Percentiles rank a stretch among this genome's conserved stretches.
Evolutionary conservation across 1,140 invertebrate genomes (phyloP).

Genomic region (Trichogramma pretiosum): DNA sequence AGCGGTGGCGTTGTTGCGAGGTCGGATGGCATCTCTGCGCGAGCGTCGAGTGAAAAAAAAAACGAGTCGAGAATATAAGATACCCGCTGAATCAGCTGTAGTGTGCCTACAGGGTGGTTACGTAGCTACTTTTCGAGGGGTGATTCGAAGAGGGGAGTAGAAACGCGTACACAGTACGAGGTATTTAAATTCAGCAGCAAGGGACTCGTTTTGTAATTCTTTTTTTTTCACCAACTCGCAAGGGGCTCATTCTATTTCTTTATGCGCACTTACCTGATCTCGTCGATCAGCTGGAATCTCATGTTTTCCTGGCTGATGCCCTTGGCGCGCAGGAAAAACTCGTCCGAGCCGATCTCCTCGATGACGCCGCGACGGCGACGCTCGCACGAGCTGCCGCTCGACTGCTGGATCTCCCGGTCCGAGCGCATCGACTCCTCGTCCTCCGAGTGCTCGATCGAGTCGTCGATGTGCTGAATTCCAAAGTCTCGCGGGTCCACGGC

Average conservation of each 20-base stretch:
- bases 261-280: constrained; percentile 74
- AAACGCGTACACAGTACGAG: too few relatives aligned
- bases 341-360: constrained; percentile 77
- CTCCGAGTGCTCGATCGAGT: constrained; percentile 24
- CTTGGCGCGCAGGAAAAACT: constrained; percentile 71
- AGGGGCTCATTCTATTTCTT: constrained; percentile 52
- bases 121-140: too few relatives aligned
- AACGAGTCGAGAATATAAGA: too few relatives aligned
- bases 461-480: background rate
- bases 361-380: constrained; percentile 53
- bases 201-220: too few relatives aligned
- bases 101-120: too few relatives aligned
- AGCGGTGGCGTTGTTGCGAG: background rate
- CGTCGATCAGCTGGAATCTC: constrained; percentile 64
- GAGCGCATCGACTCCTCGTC: constrained; percentile 34
- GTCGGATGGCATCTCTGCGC: constrained; percentile 5
- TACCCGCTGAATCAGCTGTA: too few relatives aligned
- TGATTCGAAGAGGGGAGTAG: too few relatives aligned
- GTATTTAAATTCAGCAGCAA: too few relatives aligned
- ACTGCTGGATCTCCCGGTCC: constrained; percentile 41
- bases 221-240: constrained; percentile 52
- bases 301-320: constrained; percentile 75
- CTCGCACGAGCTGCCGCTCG: constrained; percentile 46
- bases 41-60: too few relatives aligned
- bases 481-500: constrained; percentile 33